Conservation (phyloP, 2,888 invertebrate species). For the Lissonota sp. region DNA sequence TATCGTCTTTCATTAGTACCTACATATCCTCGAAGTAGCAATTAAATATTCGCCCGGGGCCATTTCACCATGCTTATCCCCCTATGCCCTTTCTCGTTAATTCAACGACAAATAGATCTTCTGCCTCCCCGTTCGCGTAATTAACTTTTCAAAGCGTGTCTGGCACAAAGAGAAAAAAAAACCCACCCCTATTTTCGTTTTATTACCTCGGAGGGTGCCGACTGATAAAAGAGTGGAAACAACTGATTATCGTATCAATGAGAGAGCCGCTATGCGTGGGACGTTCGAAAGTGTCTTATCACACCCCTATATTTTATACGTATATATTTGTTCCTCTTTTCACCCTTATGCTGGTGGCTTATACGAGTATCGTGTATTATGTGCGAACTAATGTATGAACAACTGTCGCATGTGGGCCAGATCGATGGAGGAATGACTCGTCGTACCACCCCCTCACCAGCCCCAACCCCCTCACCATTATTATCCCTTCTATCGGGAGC, state of each 20-base stretch:
- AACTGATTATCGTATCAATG: conserved; percentile 24
- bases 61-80: too few relatives aligned
- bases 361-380: conserved; percentile 5
- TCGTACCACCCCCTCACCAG: conserved; percentile 1
- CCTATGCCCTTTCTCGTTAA: too few relatives aligned
- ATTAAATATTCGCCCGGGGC: too few relatives aligned
- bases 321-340: conserved; percentile 18
- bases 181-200: not conserved
- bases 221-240: conserved; percentile 31
- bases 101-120: not conserved
- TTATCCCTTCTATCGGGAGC: conserved; percentile 29
- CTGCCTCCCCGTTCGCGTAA: not conserved
- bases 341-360: conserved; percentile 62
- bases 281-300: conserved; percentile 58
- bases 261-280: conserved; percentile 1
- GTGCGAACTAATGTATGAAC: not conserved
- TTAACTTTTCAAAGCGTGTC: not conserved
- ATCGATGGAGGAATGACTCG: conserved; percentile 61
- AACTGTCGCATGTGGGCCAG: conserved; percentile 56
- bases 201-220: conserved; percentile 13
- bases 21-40: too few relatives aligned
- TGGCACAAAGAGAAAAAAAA: not conserved
- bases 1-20: too few relatives aligned
- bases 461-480: not conserved
- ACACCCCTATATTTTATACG: conserved; percentile 40